A percentile compares a stretch with the other conserved stretches of the same genome.
Conservation (phyloP, 2,888 invertebrate species). For the Congeria kusceri region DNA sequence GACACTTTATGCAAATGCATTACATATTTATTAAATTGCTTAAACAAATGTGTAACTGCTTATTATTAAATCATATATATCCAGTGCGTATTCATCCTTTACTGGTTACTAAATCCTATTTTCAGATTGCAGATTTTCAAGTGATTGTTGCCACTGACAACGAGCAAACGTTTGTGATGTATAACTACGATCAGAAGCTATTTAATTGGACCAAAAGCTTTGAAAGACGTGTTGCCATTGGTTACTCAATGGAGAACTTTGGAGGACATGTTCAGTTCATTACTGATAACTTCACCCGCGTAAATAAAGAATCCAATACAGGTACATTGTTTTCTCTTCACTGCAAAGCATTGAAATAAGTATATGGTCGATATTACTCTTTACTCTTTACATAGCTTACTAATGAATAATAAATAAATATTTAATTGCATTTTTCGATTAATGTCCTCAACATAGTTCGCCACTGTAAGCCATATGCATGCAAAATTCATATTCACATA, state of each 20-base stretch:
- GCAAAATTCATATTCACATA: too few relatives aligned
- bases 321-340: slow-evolving; percentile 10
- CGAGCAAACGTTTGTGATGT: slow-evolving; percentile 28
- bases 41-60: too few relatives aligned
- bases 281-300: slow-evolving; percentile 3
- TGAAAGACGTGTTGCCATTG: slow-evolving; percentile 23
- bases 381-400: too few relatives aligned
- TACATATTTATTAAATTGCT: too few relatives aligned
- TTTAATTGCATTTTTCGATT: too few relatives aligned
- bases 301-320: slow-evolving; percentile 8
- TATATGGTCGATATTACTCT: too few relatives aligned
- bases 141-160: slow-evolving; percentile 33
- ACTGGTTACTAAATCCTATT: not conserved
- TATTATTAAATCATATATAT: too few relatives aligned
- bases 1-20: too few relatives aligned
- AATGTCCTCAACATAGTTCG: too few relatives aligned
- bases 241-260: slow-evolving; percentile 4
- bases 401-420: too few relatives aligned
- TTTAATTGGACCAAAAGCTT: slow-evolving; percentile 28
- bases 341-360: not conserved
- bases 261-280: not conserved
- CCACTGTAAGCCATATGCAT: too few relatives aligned
- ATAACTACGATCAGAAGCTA: slow-evolving; percentile 48
- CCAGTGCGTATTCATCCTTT: too few relatives aligned
- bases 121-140: slow-evolving; percentile 51